Conservation (phyloP, 2,888 invertebrate genomes). For the Dynastes grantii region DNA sequence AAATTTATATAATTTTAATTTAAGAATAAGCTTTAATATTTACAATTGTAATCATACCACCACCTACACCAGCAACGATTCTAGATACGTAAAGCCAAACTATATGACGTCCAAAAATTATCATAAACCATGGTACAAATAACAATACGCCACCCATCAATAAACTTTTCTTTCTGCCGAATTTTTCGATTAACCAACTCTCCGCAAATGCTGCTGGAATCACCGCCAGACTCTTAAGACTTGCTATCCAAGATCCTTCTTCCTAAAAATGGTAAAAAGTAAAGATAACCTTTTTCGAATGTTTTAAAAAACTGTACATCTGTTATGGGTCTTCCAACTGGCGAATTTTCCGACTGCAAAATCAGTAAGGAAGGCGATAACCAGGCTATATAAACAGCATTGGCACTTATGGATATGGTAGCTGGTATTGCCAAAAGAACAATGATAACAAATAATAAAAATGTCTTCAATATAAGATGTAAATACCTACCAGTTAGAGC, state of each 20-base stretch:
- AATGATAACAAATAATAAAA: neutral
- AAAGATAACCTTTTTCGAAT: neutral
- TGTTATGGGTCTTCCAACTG: conserved; percentile 54
- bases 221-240: conserved; percentile 74
- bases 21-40: conserved; percentile 35
- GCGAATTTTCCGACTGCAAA: conserved; percentile 55
- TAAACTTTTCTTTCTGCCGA: conserved; percentile 74
- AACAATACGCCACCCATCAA: conserved; percentile 72
- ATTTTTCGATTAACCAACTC: conserved; percentile 73
- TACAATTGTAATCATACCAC: conserved; percentile 73
- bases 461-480: neutral
- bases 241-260: conserved; percentile 75
- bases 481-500: conserved; percentile 51
- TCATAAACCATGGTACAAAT: conserved; percentile 71
- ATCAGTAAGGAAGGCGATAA: conserved; percentile 56
- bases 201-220: conserved; percentile 74
- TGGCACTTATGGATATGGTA: conserved; percentile 52
- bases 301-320: conserved; percentile 44
- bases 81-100: conserved; percentile 76
- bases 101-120: conserved; percentile 61
- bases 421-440: conserved; percentile 39
- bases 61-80: conserved; percentile 79
- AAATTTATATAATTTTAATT: too few species aligned
- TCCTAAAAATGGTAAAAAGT: conserved; percentile 63
- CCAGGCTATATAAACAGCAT: conserved; percentile 55